These are phyloP conservation scores for Acrobasis consociella DNA, from an alignment of 2,888 invertebrate species.

Conservation along the genomic window DNA sequence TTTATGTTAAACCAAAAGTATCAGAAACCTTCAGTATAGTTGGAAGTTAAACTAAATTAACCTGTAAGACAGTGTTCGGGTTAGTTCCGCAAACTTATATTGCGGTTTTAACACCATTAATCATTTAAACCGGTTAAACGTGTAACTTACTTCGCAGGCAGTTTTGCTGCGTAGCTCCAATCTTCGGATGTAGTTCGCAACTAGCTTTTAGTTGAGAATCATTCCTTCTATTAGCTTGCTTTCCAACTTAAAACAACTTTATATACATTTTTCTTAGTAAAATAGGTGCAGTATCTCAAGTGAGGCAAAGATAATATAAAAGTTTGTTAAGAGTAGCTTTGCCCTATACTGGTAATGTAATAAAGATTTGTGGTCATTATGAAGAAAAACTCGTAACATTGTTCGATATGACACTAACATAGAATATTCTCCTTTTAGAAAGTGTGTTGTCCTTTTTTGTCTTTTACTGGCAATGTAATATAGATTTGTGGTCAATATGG, in stretches of 20 bases:
- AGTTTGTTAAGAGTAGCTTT: too few species aligned
- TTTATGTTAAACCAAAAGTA: too few species aligned
- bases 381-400: too few species aligned
- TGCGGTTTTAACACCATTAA: slow-evolving; percentile 7
- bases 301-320: too few species aligned
- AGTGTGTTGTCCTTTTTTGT: slow-evolving; percentile 33
- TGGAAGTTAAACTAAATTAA: not conserved
- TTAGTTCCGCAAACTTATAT: slow-evolving; percentile 10
- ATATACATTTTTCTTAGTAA: too few species aligned
- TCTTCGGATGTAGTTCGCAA: slow-evolving; percentile 6
- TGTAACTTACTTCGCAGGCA: slow-evolving; percentile 11
- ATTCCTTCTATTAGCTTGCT: not conserved
- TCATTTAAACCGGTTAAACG: slow-evolving; percentile 18
- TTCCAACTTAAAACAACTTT: too few species aligned
- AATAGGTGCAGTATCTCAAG: too few species aligned
- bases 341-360: too few species aligned
- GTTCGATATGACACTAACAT: too few species aligned
- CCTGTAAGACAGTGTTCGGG: slow-evolving; percentile 11
- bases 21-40: too few species aligned
- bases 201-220: not conserved
- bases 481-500: slow-evolving; percentile 53
- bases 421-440: too few species aligned
- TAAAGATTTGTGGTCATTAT: too few species aligned
- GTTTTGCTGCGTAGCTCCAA: slow-evolving; percentile 3
- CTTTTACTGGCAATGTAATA: slow-evolving; percentile 43